phyloP scores from a whole-genome alignment of 2,113 vertebrate species.

The Sphyrna mokarran region DNA sequence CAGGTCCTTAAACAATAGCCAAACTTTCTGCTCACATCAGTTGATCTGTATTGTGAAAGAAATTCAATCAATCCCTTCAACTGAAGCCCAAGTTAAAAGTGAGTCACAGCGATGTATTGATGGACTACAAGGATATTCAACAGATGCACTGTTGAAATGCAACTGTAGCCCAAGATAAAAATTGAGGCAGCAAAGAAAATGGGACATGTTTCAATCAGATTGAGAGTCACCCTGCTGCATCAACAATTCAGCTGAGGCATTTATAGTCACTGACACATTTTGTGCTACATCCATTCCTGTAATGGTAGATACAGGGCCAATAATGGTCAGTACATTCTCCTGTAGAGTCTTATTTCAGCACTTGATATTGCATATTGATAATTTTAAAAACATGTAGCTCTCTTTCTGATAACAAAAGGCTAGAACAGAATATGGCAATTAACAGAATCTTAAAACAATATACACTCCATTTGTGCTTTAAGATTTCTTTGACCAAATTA shows the following conservation, averaged over 20 bases:
- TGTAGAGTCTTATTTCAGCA: neutral
- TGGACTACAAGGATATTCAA: neutral
- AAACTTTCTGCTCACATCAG: neutral
- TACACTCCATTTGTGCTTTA: neutral
- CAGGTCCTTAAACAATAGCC: neutral
- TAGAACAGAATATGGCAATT: neutral
- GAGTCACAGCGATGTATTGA: neutral
- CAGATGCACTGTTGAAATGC: neutral
- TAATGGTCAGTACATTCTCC: neutral
- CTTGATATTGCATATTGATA: neutral
- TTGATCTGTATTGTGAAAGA: neutral
- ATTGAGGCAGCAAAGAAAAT: neutral
- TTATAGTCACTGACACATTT: neutral
- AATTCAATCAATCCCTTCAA: constrained; percentile 6
- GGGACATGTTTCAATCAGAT: neutral
- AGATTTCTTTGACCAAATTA: neutral
- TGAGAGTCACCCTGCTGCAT: neutral
- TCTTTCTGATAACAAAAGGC: neutral
- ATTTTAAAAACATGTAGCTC: too few relatives aligned
- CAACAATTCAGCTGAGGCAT: neutral
- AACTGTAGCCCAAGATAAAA: too few relatives aligned
- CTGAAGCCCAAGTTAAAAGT: neutral
- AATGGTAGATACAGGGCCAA: neutral
- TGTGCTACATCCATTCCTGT: neutral
- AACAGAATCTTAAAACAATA: neutral